Evolutionary conservation across 2,113 vertebrate genomes (phyloP).

Genomic region (Amphiprion ocellaris): DNA sequence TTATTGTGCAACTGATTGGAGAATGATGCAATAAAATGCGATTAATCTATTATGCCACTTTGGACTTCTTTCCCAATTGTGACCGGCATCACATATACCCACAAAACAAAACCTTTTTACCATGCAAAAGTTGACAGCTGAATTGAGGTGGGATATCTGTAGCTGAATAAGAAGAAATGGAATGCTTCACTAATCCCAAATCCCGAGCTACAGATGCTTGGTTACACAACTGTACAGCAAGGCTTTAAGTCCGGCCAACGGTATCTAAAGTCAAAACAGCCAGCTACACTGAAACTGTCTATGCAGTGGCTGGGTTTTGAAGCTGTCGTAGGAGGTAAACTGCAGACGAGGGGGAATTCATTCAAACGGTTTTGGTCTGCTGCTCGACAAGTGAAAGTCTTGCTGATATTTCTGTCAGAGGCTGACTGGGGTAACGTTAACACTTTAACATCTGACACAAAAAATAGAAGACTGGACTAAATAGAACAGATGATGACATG

Average conservation of each 20-base stretch:
- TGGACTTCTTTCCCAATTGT: background rate
- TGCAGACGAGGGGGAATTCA: background rate
- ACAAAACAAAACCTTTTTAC: background rate
- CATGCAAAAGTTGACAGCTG: slow-evolving; percentile 20
- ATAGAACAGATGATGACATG: background rate
- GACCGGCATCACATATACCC: background rate
- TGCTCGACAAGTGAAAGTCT: background rate
- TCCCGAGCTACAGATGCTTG: slow-evolving; percentile 62
- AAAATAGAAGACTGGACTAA: background rate
- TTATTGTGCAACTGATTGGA: background rate
- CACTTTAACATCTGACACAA: background rate
- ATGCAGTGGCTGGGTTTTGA: background rate
- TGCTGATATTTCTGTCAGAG: background rate
- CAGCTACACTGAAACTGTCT: background rate
- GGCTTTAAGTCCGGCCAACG: slow-evolving; percentile 34
- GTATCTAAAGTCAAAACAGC: slow-evolving; percentile 35
- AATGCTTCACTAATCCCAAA: slow-evolving; percentile 69
- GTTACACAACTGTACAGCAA: slow-evolving; percentile 66
- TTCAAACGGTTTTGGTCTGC: background rate
- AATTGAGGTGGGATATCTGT: slow-evolving; percentile 28
- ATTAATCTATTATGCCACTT: background rate
- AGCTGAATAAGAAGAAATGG: slow-evolving; percentile 49
- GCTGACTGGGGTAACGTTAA: background rate
- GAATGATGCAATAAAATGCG: background rate
- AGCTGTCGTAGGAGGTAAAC: background rate